phyloP scores from a whole-genome alignment of 2,113 vertebrate genomes.

The Lethenteron reissneri region DNA sequence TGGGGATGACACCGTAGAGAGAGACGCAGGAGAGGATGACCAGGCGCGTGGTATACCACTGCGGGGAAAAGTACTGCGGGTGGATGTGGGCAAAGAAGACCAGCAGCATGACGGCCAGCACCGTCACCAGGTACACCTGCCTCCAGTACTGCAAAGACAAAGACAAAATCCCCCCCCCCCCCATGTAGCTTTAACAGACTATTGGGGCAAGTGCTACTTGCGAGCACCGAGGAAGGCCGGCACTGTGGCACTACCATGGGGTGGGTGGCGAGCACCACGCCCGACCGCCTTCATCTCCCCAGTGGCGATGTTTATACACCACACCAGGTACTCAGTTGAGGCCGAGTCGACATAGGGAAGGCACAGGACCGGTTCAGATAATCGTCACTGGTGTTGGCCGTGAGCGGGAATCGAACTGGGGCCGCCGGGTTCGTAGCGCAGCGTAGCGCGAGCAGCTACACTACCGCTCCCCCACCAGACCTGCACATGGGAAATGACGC shows the following conservation, averaged over 20 bases:
- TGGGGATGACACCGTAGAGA: conserved; percentile 59
- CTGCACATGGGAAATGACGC: too few relatives aligned
- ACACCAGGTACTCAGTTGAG: too few relatives aligned
- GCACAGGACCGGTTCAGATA: too few relatives aligned
- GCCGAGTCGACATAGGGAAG: too few relatives aligned
- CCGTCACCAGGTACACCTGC: conserved; percentile 69
- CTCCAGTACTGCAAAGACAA: conserved; percentile 51
- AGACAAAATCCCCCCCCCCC: neutral
- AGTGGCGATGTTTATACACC: too few relatives aligned
- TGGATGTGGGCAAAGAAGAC: conserved; percentile 90
- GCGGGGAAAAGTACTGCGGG: conserved; percentile 61
- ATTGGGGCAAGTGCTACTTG: neutral
- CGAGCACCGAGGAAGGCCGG: neutral
- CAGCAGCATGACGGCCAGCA: conserved; percentile 63
- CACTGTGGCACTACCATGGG: neutral
- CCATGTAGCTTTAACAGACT: neutral
- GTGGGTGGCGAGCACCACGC: too few relatives aligned
- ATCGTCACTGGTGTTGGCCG: too few relatives aligned
- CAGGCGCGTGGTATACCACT: conserved; percentile 59
- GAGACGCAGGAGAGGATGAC: conserved; percentile 60
- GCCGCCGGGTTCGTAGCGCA: too few relatives aligned
- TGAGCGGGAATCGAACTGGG: too few relatives aligned
- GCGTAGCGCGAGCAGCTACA: too few relatives aligned
- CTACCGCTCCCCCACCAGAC: too few relatives aligned
- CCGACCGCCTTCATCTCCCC: too few relatives aligned